Conservation (phyloP, 2,888 invertebrate genomes). For the Oscheius sp. region DNA sequence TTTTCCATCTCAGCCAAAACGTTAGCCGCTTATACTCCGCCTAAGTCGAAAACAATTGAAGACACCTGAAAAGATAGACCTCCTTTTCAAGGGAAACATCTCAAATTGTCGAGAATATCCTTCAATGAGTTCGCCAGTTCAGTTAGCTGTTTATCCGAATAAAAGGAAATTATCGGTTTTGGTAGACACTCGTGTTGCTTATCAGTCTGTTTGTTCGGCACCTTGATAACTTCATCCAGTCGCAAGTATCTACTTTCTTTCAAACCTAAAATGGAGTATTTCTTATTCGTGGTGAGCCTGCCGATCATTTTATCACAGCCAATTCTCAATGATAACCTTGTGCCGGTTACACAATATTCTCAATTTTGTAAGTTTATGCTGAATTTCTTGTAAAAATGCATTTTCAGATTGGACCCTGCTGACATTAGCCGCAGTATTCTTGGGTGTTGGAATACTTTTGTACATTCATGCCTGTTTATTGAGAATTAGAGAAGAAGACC, state of each 20-base stretch:
- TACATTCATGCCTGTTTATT: slow-evolving; percentile 22
- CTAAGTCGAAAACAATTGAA: slow-evolving; percentile 8
- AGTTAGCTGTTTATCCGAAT: slow-evolving; percentile 8
- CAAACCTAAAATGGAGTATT: neutral
- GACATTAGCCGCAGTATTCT: slow-evolving; percentile 2
- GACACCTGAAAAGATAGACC: neutral
- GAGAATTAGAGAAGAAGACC: slow-evolving; percentile 17
- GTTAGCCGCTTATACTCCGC: neutral
- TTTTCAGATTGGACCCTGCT: slow-evolving; percentile 20
- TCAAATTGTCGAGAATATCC: neutral
- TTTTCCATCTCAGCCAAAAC: neutral
- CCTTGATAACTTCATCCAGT: neutral
- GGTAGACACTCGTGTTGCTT: slow-evolving; percentile 7
- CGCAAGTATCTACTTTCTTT: neutral
- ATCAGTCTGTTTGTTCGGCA: slow-evolving; percentile 5
- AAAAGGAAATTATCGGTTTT: neutral
- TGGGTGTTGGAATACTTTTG: slow-evolving; percentile 21
- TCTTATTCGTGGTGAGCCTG: neutral
- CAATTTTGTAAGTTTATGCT: slow-evolving; percentile 13
- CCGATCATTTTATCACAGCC: neutral
- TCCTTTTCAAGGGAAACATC: neutral
- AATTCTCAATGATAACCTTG: neutral
- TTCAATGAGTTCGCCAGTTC: too few species aligned
- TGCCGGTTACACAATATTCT: neutral
- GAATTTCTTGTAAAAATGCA: neutral